Evolutionary conservation across 1,140 invertebrate species (phyloP).

Genomic region (Pogonus chalceus): DNA sequence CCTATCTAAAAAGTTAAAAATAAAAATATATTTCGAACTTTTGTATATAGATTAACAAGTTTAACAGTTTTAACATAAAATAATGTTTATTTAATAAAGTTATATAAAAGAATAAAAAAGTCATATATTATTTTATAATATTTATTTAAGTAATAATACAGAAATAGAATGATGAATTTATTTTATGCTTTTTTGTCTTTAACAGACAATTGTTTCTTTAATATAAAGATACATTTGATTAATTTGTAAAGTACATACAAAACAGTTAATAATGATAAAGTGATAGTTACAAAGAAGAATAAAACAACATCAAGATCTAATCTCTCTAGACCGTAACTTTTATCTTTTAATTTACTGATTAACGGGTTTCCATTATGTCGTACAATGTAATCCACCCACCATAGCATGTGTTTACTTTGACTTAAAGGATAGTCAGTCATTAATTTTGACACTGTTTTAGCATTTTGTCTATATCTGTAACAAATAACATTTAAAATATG

Average conservation of each 20-base stretch:
- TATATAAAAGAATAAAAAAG: too few relatives aligned
- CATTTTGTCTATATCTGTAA: constrained; percentile 27
- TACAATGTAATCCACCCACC: constrained; percentile 60
- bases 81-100: too few relatives aligned
- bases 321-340: background rate
- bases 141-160: background rate
- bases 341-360: background rate
- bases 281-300: background rate
- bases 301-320: background rate
- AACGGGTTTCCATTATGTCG: constrained; percentile 44
- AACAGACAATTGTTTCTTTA: too few relatives aligned
- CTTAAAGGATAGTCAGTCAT: constrained; percentile 43
- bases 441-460: constrained; percentile 38
- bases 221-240: background rate
- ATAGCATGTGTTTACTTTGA: constrained; percentile 51
- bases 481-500: background rate
- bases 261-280: background rate
- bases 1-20: too few relatives aligned
- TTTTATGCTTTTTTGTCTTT: too few relatives aligned
- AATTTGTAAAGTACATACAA: background rate
- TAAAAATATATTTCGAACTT: too few relatives aligned
- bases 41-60: too few relatives aligned
- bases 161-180: background rate
- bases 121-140: too few relatives aligned
- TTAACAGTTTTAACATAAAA: too few relatives aligned